Base-by-base conservation (phyloP, 2,113 vertebrate species). In the Hippocampus zosterae region DNA sequence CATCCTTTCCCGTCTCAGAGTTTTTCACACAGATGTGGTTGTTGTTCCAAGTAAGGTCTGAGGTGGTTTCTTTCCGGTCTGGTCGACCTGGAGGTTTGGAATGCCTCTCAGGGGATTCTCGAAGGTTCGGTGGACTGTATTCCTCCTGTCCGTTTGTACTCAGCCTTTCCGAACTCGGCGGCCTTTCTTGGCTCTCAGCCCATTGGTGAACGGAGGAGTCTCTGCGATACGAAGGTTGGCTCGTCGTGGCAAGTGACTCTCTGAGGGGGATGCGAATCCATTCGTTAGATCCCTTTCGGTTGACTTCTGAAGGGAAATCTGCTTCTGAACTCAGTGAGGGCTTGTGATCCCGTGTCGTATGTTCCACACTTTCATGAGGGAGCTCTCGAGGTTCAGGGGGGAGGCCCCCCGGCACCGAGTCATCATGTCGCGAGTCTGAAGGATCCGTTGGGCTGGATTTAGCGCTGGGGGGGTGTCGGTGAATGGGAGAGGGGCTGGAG, bases 401-500 rank as follows among this genome's bases (percentile, higher is more conserved):
- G n/a, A 27, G 65, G 21, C 3, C 33, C 18, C 72, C 68, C 0
- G 46, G 56, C 55, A 79, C 79, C 8, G 1, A 23, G 2, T 60
- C 74, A 2, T 71, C 65, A 2, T 23, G 69, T 52, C n/a, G 66
- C 8, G 73, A 60, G 25, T 82, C 72, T 48, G 74, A 48, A 0
- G 76, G 81, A 63, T 88, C 86, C 1, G 82, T 81, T 0, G 87
- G 87, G 71, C 87, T 91, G 69, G 65, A 55, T 44, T 76, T 76
- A 61, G 75, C 21, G n/a, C 84, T 88, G 76, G 80, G 72, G 53
- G 83, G 80, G 71, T 86, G 79, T 60, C 85, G 76, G 48, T 80
- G 90, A 29, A 91, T 85, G 56, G 92, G 90, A 1, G 90, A 92
- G 27, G 91, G 91, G 77, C 89, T 92, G 12, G 92, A 92, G 76